Base-by-base conservation (phyloP, 1,140 invertebrate species). In the Brachionus rubens region DNA sequence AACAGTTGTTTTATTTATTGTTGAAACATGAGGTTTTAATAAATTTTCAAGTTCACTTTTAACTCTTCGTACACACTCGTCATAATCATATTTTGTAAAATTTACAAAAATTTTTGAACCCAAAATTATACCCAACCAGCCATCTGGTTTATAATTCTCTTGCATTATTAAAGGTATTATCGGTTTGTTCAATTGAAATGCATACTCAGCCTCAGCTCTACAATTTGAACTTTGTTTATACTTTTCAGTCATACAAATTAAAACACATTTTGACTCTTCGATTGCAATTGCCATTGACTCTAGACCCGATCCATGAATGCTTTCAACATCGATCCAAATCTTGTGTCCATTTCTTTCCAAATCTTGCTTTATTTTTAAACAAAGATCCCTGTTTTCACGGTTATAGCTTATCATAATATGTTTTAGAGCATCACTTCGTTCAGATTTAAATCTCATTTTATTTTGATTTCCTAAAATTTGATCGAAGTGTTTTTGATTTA, bases 261-360 rank as follows among this genome's bases (percentile, higher is more conserved):
- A 50, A 5, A 84, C 78, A 7, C 83, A 80, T 47, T 80, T 72
- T 0, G 82, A 79, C n/a, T 80, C 80, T 75, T 85, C 83, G 6
- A 85, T 81, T 10, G 82, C 83, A 40, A 81, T 76, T 0, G 83
- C 82, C 83, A 85, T 85, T 24, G 82, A 80, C 52, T 84, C 81
- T n/a, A 84, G 50, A 30, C 81, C 83, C 4, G 82, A 77, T 26
- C 43, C 59, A 75, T 72, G 54, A 77, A 80, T 80, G 10, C 77
- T 54, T n/a, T 79, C 78, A 1, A 79, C 76, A 75, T 80, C 79
- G 12, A 80, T 78, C 79, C 79, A 80, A n/a, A 78, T 72, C 19
- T 40, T 33, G 10, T 72, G 50, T 0, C 46, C 46, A 36, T 16
- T 9, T 40, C 50, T 48, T 41, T 72, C 68, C 19, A 72, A 41